Conservation (phyloP, 2,797 vertebrate genomes). For the Alca torda region DNA sequence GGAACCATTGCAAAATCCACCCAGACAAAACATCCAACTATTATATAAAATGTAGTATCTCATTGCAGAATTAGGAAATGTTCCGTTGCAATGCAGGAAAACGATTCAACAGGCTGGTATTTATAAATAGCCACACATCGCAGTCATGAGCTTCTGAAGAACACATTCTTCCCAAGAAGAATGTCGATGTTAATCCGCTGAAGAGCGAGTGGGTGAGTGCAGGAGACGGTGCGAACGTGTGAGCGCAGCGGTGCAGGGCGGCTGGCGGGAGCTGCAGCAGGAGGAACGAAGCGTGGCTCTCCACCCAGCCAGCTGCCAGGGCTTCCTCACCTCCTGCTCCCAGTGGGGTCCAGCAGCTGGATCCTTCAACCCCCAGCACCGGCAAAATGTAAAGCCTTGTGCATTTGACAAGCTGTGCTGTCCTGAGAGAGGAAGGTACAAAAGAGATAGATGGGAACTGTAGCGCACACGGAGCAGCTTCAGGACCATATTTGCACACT, state of each 20-base stretch:
- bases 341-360: background rate
- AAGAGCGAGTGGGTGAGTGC: background rate
- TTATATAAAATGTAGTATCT: background rate
- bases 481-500: background rate
- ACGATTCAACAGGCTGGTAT: background rate
- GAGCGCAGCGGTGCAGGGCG: fast-evolving
- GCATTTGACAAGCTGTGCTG: background rate
- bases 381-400: background rate
- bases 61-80: background rate
- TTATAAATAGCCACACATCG: background rate
- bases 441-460: background rate
- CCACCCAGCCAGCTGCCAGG: background rate
- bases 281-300: background rate
- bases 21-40: background rate
- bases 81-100: background rate
- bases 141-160: background rate
- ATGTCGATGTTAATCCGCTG: background rate
- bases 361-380: background rate
- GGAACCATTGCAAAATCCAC: background rate
- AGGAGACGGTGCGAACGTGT: background rate
- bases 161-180: background rate
- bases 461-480: background rate
- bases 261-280: background rate
- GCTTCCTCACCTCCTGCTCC: background rate
- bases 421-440: background rate